phyloP scores from a whole-genome alignment of 2,113 vertebrate species.

The Zapornia atra region DNA sequence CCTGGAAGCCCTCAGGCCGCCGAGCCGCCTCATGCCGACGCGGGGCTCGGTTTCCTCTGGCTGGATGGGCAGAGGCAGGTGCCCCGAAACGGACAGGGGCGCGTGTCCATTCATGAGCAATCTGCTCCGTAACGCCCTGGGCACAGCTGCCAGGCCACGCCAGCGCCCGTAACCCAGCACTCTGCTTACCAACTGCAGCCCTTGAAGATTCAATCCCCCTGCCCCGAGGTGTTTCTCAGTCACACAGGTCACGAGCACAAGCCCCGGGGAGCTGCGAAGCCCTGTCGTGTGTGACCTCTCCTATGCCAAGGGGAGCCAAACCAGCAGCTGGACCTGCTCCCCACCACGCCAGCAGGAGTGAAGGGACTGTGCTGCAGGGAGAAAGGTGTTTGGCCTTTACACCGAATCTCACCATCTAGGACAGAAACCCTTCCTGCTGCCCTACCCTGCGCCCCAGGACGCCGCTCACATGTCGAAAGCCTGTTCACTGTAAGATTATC shows the following conservation, averaged over 20 bases:
- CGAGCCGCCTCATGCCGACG: neutral
- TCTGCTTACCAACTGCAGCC: neutral
- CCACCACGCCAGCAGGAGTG: too few relatives aligned
- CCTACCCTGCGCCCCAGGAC: neutral
- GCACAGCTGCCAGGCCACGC: neutral
- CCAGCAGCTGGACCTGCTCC: too few relatives aligned
- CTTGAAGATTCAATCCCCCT: neutral
- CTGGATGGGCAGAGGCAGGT: slow-evolving; percentile 24
- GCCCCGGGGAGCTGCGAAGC: neutral
- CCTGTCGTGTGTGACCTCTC: neutral
- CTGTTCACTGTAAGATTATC: neutral
- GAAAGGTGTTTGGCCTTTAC: neutral
- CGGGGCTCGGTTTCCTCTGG: neutral
- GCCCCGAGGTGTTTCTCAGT: neutral
- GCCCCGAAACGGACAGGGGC: neutral
- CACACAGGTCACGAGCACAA: neutral
- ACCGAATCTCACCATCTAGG: neutral
- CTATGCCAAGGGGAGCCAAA: too few relatives aligned
- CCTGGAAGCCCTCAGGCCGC: slow-evolving; percentile 14
- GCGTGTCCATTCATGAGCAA: slow-evolving; percentile 43
- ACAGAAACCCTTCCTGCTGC: neutral
- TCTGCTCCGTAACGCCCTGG: neutral
- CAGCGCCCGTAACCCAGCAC: neutral
- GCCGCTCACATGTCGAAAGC: neutral
- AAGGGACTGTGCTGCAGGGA: neutral